Evolutionary conservation across 2,797 vertebrate species (phyloP).

Genomic region (Pempheris klunzingeri): DNA sequence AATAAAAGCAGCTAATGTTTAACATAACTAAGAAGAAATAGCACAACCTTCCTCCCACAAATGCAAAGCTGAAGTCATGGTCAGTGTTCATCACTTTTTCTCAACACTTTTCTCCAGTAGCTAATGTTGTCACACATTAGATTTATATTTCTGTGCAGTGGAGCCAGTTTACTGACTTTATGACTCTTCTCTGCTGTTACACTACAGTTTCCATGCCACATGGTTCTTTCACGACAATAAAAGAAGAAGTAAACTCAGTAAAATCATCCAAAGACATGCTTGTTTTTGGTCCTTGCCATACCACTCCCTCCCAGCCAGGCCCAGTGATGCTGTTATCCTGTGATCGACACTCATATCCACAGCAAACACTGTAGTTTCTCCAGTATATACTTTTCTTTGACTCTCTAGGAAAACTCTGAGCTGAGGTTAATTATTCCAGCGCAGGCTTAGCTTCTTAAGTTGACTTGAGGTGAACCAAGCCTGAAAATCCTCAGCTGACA

Average conservation of each 20-base stretch:
- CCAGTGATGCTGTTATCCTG: background rate
- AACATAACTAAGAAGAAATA: too few species aligned
- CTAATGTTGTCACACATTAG: background rate
- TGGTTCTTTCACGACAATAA: background rate
- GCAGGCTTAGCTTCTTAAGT: background rate
- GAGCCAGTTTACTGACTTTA: background rate
- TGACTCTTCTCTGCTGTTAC: too few species aligned
- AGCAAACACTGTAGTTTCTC: background rate
- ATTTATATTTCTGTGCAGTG: background rate
- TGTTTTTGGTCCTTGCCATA: background rate
- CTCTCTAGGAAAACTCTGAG: slow-evolving; percentile 3
- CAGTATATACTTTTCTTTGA: background rate
- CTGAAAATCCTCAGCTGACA: slow-evolving; percentile 25
- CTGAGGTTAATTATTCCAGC: background rate
- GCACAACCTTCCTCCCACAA: background rate
- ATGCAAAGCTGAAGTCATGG: background rate
- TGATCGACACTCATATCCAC: background rate
- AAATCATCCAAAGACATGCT: background rate
- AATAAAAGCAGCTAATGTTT: too few species aligned
- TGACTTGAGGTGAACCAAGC: slow-evolving; percentile 2
- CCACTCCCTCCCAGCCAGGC: too few species aligned
- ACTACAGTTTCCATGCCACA: background rate
- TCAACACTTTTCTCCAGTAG: too few species aligned
- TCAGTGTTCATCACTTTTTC: background rate
- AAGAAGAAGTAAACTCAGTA: background rate